Base-by-base conservation (phyloP, 2,888 invertebrate genomes). In the Drosophila pseudotalamancana region DNA sequence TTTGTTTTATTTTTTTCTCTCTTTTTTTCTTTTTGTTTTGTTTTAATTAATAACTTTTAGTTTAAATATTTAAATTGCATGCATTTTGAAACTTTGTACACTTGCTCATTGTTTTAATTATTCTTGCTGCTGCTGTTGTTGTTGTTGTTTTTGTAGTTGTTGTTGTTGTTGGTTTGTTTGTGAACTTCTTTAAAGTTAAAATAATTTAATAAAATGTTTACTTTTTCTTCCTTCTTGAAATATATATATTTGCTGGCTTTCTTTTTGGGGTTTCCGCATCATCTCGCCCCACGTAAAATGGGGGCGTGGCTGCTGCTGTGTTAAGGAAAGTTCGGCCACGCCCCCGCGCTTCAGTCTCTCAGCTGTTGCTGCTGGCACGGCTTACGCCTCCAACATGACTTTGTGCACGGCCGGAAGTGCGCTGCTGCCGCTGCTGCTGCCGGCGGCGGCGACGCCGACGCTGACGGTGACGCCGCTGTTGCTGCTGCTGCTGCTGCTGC, bases 351-450 rank as follows among this genome's bases (percentile, higher is more conserved):
- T 59, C 55, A 56, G 46, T 56, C 51, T 45, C 32, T 49, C 61
- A 31, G 40, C 48, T 56, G 39, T n/a, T 51, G 46, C 55, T 27
- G 43, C 45, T 62, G 32, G n/a, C n/a, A n/a, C 23, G 16, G 92
- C 73, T 94, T 94, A 94, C 93, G 94, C 94, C 89, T 94, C 94
- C 88, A 94, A 89, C 92, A 94, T 92, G 87, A 93, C 93, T 88
- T 94, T 94, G 91, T 92, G 94, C 88, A 93, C 89, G 45, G 82
- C 63, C 2, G 88, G 83, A 27, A 87, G 53, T n/a, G n/a, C n/a
- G 31, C 70, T 57, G 25, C 62, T 14, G 9, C 12, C 6, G 21
- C 31, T 12, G 45, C 18, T n/a, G 25, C 29, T n/a, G 43, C 12
- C 18, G n/a, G n/a, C n/a, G 80, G 62, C n/a, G 73, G 61, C 21